Base-by-base conservation (phyloP, 2,797 vertebrate species). In the Poeciliopsis paucimaculata region DNA sequence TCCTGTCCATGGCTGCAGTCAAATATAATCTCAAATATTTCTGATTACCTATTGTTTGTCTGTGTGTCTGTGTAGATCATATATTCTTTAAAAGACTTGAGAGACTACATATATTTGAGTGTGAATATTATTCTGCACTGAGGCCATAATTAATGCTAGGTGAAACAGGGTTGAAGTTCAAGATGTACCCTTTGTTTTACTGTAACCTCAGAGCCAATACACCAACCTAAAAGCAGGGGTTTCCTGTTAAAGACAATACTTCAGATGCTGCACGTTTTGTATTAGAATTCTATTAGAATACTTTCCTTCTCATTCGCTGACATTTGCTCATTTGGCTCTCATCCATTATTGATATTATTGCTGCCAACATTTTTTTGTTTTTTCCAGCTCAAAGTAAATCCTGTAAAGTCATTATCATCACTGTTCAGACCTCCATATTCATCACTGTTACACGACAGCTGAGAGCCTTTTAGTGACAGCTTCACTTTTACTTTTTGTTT, bases 391-490 rank as follows among this genome's bases (percentile, higher is more conserved):
- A 41, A 18, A 72, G 57, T 36, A 62, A 79, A 86, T 70, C 60
- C 6, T 18, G 7, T 62, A 34, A 72, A 64, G 16, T 84, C 81
- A 80, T 16, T 36, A 77, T 77, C 76, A 79, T 85, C 28, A 62
- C 77, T 77, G 84, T 82, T 79, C 26, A 81, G 73, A 81, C 45
- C 36, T 82, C 49, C 71, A 45, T 7, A 43, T 4, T 9, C 36
- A 64, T 73, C 72, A 85, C 36, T 79, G 49, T 51, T 9, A 51
- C 20, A 79, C 84, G 18, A 78, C 77, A 73, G 72, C 15, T 41
- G 12, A 84, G 73, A 86, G 43, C 76, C 89, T 87, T 88, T 91
- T 80, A 90, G 72, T 47, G 23, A 81, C 16, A 86, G 66, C 20
- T n/a, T 57, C 13, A 36, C 60, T 9, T 64, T 16, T 64, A 62